Conservation (phyloP, 92 coral and sea anemone species). For the Epizoanthus illoricatus region DNA sequence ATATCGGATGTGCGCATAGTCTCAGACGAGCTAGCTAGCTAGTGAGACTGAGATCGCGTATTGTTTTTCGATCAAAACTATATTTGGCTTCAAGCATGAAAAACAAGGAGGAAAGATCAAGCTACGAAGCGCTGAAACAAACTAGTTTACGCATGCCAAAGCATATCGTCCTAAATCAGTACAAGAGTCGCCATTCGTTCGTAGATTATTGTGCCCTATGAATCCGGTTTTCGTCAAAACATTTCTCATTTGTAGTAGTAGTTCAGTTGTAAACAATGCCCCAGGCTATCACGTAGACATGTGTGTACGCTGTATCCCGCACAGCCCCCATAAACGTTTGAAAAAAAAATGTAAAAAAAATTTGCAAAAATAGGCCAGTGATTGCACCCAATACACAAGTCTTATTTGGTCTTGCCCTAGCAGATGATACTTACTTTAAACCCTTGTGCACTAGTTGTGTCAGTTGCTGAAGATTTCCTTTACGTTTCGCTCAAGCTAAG, state of each 20-base stretch:
- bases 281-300: conserved; percentile 19
- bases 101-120: too few species aligned
- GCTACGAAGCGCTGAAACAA: too few species aligned
- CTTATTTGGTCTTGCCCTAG: not conserved
- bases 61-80: not conserved
- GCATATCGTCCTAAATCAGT: too few species aligned
- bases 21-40: not conserved
- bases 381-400: not conserved
- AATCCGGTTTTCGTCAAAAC: not conserved
- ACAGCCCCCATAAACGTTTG: too few species aligned
- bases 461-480: not conserved
- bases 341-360: not conserved
- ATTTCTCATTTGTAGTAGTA: not conserved
- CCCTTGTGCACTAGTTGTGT: not conserved
- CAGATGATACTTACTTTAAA: not conserved
- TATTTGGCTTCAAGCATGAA: not conserved
- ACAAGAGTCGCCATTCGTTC: too few species aligned
- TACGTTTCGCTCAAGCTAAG: conserved; percentile 1
- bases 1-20: conserved; percentile 8
- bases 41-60: not conserved
- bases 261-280: conserved; percentile 13
- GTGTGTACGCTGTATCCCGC: too few species aligned
- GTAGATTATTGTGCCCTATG: too few species aligned
- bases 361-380: not conserved
- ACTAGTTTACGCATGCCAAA: too few species aligned